phyloP scores from a whole-genome alignment of 2,888 invertebrate genomes.

The Octodonta nipae region DNA sequence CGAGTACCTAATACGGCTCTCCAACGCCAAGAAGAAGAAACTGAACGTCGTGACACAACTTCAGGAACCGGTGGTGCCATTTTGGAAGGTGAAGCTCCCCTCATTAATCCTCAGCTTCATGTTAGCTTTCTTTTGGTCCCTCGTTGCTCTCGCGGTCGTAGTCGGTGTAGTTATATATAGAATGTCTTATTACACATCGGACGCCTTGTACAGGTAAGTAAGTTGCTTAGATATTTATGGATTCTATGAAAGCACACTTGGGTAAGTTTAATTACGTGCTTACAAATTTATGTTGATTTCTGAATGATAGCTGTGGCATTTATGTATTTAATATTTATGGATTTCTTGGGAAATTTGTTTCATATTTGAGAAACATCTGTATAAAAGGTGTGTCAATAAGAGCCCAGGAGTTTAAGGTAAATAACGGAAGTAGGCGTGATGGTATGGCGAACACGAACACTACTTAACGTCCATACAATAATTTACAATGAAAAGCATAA shows the following conservation, averaged over 20 bases:
- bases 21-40: conserved; percentile 41
- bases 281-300: too few species aligned
- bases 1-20: conserved; percentile 52
- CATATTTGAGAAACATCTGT: too few species aligned
- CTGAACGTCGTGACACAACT: conserved; percentile 43
- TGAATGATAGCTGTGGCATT: too few species aligned
- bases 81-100: conserved; percentile 61
- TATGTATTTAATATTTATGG: too few species aligned
- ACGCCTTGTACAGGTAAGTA: conserved; percentile 24
- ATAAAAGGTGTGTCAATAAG: too few species aligned
- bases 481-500: too few species aligned
- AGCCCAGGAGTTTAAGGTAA: too few species aligned
- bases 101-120: conserved; percentile 57
- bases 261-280: too few species aligned
- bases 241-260: background rate
- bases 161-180: conserved; percentile 66
- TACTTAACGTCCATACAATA: too few species aligned
- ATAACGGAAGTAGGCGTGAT: too few species aligned
- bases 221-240: background rate
- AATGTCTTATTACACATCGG: conserved; percentile 50
- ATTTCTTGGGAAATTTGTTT: too few species aligned
- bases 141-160: conserved; percentile 57
- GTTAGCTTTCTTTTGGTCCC: conserved; percentile 45
- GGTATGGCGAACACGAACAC: too few species aligned
- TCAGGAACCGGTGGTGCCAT: conserved; percentile 60